Conservation (phyloP, 2,113 vertebrate genomes). For the Labrus mixtus region DNA sequence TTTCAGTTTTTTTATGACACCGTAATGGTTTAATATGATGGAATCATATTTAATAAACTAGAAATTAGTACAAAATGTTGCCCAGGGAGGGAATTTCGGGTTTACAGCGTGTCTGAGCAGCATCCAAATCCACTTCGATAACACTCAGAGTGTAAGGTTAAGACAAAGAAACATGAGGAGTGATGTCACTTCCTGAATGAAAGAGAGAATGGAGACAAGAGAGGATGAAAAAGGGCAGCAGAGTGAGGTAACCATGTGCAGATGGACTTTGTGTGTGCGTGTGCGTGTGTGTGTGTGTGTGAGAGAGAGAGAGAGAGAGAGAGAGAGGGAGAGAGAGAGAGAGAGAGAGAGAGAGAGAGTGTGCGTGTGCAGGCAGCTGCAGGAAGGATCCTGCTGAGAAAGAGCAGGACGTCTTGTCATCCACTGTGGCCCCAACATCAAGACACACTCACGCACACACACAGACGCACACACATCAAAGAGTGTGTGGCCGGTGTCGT, state of each 20-base stretch:
- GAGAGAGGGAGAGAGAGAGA: too few species aligned
- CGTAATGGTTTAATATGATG: conserved; percentile 28
- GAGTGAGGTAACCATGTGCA: conserved; percentile 79
- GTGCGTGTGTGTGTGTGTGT: conserved; percentile 18
- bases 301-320: background rate
- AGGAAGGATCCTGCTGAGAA: conserved; percentile 80
- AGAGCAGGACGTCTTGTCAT: conserved; percentile 80
- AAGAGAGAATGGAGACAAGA: conserved; percentile 51
- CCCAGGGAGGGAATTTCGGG: background rate
- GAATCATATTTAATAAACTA: conserved; percentile 38
- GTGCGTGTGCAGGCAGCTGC: conserved; percentile 64
- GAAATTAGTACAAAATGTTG: conserved; percentile 23
- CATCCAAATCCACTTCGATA: background rate
- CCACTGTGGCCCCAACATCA: conserved; percentile 71
- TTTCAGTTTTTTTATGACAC: conserved; percentile 10
- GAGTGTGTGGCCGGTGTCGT: conserved; percentile 59
- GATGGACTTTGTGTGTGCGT: conserved; percentile 70
- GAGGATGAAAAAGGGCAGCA: conserved; percentile 69
- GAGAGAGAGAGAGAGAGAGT: background rate
- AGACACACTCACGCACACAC: conserved; percentile 49
- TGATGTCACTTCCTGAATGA: conserved; percentile 73
- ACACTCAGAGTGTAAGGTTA: conserved; percentile 13
- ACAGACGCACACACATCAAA: conserved; percentile 73
- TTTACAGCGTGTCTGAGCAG: background rate
- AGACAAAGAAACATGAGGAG: conserved; percentile 24